These are phyloP conservation scores for Cordilura impudica DNA, from an alignment of 2,888 invertebrate genomes.

Conservation along the genomic window DNA sequence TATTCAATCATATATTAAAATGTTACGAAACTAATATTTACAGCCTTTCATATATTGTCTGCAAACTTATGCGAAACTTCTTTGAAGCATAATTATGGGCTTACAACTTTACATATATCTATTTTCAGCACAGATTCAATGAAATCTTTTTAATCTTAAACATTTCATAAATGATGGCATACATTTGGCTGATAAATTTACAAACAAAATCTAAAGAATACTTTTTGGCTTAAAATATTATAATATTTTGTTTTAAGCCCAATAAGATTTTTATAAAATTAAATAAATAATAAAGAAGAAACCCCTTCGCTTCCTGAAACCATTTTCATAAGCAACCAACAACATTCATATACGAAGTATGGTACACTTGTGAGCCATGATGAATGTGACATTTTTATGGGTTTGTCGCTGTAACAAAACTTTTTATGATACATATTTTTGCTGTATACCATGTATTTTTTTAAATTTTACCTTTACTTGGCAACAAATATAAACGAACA, in stretches of 20 bases:
- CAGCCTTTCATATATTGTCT: no score
- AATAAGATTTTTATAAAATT: background rate
- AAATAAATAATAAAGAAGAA: background rate
- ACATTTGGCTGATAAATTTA: background rate
- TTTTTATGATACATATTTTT: background rate
- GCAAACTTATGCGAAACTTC: no score
- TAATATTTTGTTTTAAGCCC: background rate
- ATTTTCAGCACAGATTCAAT: no score
- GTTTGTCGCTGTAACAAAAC: slow-evolving; percentile 47
- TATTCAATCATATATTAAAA: no score
- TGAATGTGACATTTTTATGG: slow-evolving; percentile 65
- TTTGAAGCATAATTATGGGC: no score
- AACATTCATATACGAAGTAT: slow-evolving; percentile 9
- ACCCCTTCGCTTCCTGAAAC: background rate
- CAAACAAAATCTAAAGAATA: background rate
- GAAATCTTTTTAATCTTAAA: no score
- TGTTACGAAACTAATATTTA: no score
- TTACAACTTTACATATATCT: no score
- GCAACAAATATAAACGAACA: background rate
- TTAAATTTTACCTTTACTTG: slow-evolving; percentile 17
- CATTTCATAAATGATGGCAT: no score
- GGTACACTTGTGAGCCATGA: slow-evolving; percentile 52
- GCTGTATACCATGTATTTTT: background rate
- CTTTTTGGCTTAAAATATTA: background rate
- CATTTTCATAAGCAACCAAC: background rate